phyloP scores from a whole-genome alignment of 1,140 invertebrate genomes.

The Pinna nobilis region DNA sequence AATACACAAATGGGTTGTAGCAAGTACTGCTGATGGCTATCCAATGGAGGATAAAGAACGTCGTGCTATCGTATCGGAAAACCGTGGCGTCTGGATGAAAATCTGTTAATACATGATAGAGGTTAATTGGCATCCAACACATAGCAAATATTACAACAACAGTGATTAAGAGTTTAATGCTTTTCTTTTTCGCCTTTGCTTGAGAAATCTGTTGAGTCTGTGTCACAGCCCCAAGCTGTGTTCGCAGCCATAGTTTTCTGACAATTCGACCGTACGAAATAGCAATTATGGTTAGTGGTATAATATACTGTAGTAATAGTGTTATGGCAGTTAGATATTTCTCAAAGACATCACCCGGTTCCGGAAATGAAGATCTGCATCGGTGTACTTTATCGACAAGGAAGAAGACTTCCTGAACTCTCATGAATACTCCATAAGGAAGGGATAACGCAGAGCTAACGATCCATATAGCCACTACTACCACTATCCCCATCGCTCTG shows the following conservation, averaged over 20 bases:
- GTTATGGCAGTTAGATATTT: conserved; percentile 74
- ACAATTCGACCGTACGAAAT: conserved; percentile 73
- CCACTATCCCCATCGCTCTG: conserved; percentile 65
- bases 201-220: conserved; percentile 63
- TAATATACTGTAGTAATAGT: conserved; percentile 77
- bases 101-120: conserved; percentile 77
- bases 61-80: conserved; percentile 63
- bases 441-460: conserved; percentile 74
- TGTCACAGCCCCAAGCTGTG: conserved; percentile 64
- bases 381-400: conserved; percentile 49
- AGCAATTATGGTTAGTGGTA: conserved; percentile 75
- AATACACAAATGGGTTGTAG: conserved; percentile 78
- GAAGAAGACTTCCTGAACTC: conserved; percentile 42
- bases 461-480: conserved; percentile 76
- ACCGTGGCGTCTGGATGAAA: conserved; percentile 71
- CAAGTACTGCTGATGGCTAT: conserved; percentile 78
- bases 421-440: conserved; percentile 76
- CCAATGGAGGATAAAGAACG: conserved; percentile 77
- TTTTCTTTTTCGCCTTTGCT: conserved; percentile 69
- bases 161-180: conserved; percentile 75
- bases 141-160: conserved; percentile 76
- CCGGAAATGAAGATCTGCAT: conserved; percentile 72
- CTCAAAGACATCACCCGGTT: conserved; percentile 63
- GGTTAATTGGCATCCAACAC: conserved; percentile 77
- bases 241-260: conserved; percentile 63